Evolutionary conservation across 2,797 vertebrate species (phyloP), one percentile per base, ranked within the genome.

Genomic region (Phrynocephalus guinanensis): DNA sequence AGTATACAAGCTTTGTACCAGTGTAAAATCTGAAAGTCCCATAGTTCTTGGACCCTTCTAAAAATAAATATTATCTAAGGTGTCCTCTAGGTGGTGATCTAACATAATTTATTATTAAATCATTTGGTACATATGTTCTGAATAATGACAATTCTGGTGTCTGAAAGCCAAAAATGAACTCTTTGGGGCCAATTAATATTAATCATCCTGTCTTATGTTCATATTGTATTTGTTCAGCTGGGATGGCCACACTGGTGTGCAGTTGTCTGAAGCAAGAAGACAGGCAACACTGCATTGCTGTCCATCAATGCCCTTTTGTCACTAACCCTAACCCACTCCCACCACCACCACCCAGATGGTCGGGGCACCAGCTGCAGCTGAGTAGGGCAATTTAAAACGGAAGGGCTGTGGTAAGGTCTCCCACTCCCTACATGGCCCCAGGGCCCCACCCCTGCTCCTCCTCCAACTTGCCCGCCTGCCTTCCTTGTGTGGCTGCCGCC

Each of bases 21-120:
- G 38, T 44, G 38, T 44, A 44, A 28, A 38, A 86, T 22, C 13
- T 30, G 75, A 20, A 7, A 8, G 18, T 11, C 22, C 2, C 30
- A 33, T 15, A 33, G 20, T 15, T 66, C 56, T 13, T 8, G 6
- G 10, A 20, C n/a, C 20, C 9, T 50, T 86, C 56, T 15, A 16
- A 60, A 66, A 79, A 48, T 6, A 48, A 26, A 28, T 52, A 26
- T 75, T 88, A 24, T 67, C 30, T 22, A n/a, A 84, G 82, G 86
- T 60, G 83, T 84, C 94, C 95, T 94, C 92, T 92, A 95, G 95
- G 90, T 94, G 95, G 95, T 75, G 91, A 90, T 90, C 77, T 94
- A 90, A 86, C 89, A 91, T 50, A 89, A 86, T 5, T 33, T 38
- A 0, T 81, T 5, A 73, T 81, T 80, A 80, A 81, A 79, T 22